Conservation (phyloP, 2,113 vertebrate genomes). For the Rhinolophus sinicus region DNA sequence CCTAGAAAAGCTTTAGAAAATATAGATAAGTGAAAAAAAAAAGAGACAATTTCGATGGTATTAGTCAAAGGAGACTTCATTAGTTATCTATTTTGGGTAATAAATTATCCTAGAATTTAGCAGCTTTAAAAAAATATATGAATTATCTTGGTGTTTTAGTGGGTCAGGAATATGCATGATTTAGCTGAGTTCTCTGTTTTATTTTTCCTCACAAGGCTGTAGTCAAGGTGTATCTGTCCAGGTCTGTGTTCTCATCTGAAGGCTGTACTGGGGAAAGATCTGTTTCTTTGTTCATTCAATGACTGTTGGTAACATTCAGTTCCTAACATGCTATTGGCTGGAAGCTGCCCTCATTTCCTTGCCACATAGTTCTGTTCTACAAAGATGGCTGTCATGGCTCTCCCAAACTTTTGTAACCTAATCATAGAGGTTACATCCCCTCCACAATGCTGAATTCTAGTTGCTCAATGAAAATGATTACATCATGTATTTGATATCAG, state of each 20-base stretch:
- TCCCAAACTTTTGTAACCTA: not conserved
- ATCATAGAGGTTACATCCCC: not conserved
- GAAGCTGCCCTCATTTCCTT: not conserved
- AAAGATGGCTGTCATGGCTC: not conserved
- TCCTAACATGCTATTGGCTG: not conserved
- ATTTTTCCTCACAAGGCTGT: not conserved
- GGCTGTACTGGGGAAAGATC: not conserved
- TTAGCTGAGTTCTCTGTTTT: not conserved
- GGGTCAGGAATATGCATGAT: not conserved
- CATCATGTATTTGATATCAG: not conserved
- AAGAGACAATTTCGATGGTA: not conserved
- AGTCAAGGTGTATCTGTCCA: not conserved
- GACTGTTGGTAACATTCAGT: not conserved
- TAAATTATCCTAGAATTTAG: not conserved
- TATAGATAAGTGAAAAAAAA: not conserved
- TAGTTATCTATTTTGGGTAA: not conserved
- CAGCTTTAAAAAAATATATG: not conserved
- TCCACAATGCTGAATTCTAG: not conserved
- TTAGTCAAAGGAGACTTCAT: not conserved
- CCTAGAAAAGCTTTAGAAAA: not conserved
- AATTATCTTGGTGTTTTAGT: not conserved
- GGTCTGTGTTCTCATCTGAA: not conserved
- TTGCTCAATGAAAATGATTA: not conserved
- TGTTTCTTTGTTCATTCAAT: not conserved
- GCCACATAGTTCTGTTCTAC: no score